Conservation (phyloP, 2,113 vertebrate species). For the Eira barbara region DNA sequence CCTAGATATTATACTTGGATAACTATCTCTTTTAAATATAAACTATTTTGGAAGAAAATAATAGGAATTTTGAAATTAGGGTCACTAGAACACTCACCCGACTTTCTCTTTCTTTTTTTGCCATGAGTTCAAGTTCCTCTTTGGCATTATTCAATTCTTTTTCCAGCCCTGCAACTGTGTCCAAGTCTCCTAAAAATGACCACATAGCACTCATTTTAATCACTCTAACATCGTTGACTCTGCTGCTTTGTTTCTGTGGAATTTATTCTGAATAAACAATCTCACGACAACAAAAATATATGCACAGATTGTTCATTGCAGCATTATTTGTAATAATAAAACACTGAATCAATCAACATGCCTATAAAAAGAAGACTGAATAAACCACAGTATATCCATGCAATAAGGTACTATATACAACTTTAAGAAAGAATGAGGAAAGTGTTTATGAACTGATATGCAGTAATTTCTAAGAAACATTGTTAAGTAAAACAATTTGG, state of each 20-base stretch:
- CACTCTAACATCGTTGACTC: background rate
- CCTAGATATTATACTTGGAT: background rate
- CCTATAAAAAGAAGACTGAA: background rate
- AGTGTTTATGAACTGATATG: background rate
- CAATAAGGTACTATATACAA: background rate
- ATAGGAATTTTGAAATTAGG: background rate
- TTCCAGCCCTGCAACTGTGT: conserved; percentile 78
- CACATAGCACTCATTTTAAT: background rate
- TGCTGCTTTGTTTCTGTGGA: background rate
- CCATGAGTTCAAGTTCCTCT: conserved; percentile 89
- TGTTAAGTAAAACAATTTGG: background rate
- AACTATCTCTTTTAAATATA: background rate
- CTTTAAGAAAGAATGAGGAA: background rate
- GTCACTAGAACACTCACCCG: conserved; percentile 79
- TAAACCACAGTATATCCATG: background rate
- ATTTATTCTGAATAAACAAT: background rate
- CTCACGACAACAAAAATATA: background rate
- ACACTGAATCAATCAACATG: background rate
- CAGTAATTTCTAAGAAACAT: background rate
- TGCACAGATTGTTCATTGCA: background rate
- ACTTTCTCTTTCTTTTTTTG: conserved; percentile 88
- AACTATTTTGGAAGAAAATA: conserved; percentile 7
- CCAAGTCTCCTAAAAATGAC: conserved; percentile 70
- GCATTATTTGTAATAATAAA: background rate
- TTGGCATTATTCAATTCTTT: conserved; percentile 83